These are phyloP conservation scores for Meiosimyza decipiens DNA, from an alignment of 2,888 invertebrate genomes.

Conservation along the genomic window DNA sequence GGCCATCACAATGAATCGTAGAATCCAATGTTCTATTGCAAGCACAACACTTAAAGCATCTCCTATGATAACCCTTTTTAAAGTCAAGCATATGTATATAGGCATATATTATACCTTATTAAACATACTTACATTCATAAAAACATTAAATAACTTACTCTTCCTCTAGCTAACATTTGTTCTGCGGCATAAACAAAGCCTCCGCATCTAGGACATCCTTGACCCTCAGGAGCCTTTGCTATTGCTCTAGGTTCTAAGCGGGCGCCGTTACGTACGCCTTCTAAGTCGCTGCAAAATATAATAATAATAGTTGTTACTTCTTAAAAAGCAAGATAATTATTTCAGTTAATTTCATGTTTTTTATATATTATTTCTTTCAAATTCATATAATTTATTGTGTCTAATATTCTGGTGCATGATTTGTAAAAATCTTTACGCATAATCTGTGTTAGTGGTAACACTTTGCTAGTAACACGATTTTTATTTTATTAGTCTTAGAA, in stretches of 20 bases:
- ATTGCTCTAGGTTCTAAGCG: slow-evolving; percentile 78
- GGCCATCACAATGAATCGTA: slow-evolving; percentile 90
- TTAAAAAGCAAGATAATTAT: too few relatives aligned
- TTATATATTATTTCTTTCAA: too few relatives aligned
- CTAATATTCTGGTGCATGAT: too few relatives aligned
- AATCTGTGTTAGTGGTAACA: too few relatives aligned
- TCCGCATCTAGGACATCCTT: slow-evolving; percentile 90
- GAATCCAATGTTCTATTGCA: slow-evolving; percentile 89
- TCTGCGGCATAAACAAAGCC: slow-evolving; percentile 91
- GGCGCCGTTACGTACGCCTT: slow-evolving; percentile 71
- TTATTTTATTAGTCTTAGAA: too few relatives aligned
- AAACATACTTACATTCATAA: too few relatives aligned
- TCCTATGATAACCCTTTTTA: slow-evolving; percentile 83
- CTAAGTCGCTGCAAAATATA: slow-evolving; percentile 12
- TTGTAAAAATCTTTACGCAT: too few relatives aligned
- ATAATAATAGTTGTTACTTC: too few relatives aligned
- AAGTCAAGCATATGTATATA: not conserved
- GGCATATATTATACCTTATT: too few relatives aligned
- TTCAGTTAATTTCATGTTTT: too few relatives aligned
- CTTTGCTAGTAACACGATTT: too few relatives aligned
- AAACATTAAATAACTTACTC: slow-evolving; percentile 72
- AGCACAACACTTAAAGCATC: slow-evolving; percentile 89
- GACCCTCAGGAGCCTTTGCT: slow-evolving; percentile 84
- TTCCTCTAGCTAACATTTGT: slow-evolving; percentile 90
- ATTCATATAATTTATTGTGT: slow-evolving; percentile 52